Conservation (phyloP, 2,888 invertebrate genomes). For the Ormia ochracea region DNA sequence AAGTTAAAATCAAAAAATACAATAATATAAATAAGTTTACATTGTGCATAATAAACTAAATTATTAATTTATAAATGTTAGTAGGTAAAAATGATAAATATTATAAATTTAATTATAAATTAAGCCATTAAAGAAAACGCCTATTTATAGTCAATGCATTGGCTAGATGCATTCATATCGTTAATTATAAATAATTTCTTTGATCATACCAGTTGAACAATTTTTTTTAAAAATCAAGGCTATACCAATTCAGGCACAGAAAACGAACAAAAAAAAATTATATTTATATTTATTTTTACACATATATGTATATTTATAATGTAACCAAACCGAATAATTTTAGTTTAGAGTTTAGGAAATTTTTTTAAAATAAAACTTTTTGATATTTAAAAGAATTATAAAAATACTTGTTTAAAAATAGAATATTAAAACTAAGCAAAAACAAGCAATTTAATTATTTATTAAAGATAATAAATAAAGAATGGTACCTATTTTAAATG, state of each 20-base stretch:
- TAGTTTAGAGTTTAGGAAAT: slow-evolving; percentile 54
- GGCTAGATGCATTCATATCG: slow-evolving; percentile 5
- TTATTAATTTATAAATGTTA: slow-evolving; percentile 7
- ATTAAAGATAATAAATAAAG: slow-evolving; percentile 46
- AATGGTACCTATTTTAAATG: slow-evolving; percentile 63
- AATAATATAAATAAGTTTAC: slow-evolving; percentile 34
- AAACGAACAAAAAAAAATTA: slow-evolving; percentile 28
- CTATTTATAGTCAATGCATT: background rate
- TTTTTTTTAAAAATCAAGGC: slow-evolving; percentile 26
- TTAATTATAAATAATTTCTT: slow-evolving; percentile 14
- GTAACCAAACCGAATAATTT: slow-evolving; percentile 40
- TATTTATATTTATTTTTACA: slow-evolving; percentile 1
- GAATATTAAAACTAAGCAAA: slow-evolving; percentile 36
- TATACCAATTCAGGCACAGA: slow-evolving; percentile 1
- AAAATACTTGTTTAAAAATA: slow-evolving; percentile 47
- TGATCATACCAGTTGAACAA: slow-evolving; percentile 50
- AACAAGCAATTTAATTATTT: slow-evolving; percentile 46
- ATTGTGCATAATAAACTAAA: background rate
- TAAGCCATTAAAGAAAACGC: background rate
- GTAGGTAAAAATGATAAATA: slow-evolving; percentile 1
- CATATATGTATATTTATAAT: background rate
- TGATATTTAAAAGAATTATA: slow-evolving; percentile 41
- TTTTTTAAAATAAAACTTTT: slow-evolving; percentile 51
- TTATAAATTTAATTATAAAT: slow-evolving; percentile 31
- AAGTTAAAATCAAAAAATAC: slow-evolving; percentile 35